Evolutionary conservation across 2,797 vertebrate genomes (phyloP).

Genomic region (Atherinosoma microstoma): DNA sequence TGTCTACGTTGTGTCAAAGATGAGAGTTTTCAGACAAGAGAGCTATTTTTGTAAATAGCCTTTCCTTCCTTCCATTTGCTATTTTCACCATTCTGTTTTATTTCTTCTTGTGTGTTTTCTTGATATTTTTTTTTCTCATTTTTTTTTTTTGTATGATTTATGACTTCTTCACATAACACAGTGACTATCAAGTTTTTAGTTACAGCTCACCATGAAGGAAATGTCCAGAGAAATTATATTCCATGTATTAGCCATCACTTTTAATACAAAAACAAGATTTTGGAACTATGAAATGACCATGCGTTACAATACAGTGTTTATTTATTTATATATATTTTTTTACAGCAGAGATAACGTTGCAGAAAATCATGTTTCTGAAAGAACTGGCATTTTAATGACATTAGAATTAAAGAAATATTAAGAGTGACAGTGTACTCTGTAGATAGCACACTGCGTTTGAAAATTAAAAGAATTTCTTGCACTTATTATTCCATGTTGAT

Average conservation of each 20-base stretch:
- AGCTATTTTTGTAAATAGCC: slow-evolving; percentile 75
- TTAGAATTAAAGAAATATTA: slow-evolving; percentile 26
- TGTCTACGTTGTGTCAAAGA: slow-evolving; percentile 15
- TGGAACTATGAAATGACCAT: slow-evolving; percentile 86
- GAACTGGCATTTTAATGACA: slow-evolving; percentile 28
- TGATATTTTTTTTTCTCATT: slow-evolving; percentile 22
- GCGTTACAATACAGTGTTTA: slow-evolving; percentile 76
- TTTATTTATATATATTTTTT: slow-evolving; percentile 60
- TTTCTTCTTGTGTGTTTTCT: slow-evolving; percentile 59
- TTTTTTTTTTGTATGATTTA: slow-evolving; percentile 47
- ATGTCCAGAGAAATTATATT: slow-evolving; percentile 75
- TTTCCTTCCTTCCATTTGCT: slow-evolving; percentile 45
- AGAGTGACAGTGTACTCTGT: slow-evolving; percentile 19
- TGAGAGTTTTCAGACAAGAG: slow-evolving; percentile 49
- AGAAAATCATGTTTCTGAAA: slow-evolving; percentile 26
- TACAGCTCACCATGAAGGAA: slow-evolving; percentile 85
- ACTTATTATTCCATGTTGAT: slow-evolving; percentile 65
- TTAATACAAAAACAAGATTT: slow-evolving; percentile 79
- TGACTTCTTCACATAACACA: slow-evolving; percentile 73
- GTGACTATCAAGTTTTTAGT: slow-evolving; percentile 70
- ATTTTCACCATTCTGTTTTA: slow-evolving; percentile 50
- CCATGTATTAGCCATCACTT: slow-evolving; percentile 81
- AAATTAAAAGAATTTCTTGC: slow-evolving; percentile 42
- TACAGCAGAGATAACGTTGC: slow-evolving; percentile 35
- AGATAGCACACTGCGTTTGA: slow-evolving; percentile 35